Base-by-base conservation (phyloP, 1,140 invertebrate genomes). In the Aphelenchoides avenae region DNA sequence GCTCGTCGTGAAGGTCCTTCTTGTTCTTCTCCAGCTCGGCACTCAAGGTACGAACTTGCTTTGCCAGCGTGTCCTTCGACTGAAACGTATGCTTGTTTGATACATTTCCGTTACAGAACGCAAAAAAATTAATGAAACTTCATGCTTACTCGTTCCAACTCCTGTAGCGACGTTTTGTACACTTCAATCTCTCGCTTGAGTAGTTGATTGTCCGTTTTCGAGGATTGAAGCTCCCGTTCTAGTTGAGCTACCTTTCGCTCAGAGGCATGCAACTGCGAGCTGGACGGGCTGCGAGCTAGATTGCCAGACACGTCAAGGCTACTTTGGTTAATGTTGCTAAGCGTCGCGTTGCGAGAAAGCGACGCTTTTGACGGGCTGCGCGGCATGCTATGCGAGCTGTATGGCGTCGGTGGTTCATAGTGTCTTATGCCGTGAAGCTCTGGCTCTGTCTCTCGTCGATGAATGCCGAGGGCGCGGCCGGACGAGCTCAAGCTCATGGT, bases 131-230 rank as follows among this genome's bases (percentile, higher is more conserved):
- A 57, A 61, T 61, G 15, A 11, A 5, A n/a, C n/a, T 41, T n/a
- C n/a, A 6, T 50, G 34, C 62, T 31, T 40, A 67, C 70, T 24
- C 46, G 42, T 61, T 71, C 69, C 3, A 61, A 48, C 22, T 73
- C 58, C 20, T 61, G 47, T 31, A 71, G 43, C 22, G 57, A 37
- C 26, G 44, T 40, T 57, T 73, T 71, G 52, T 71, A 71, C 33
- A 71, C 69, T 18, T 71, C 69, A 11, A 71, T 30, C 46, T 71
- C 69, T 41, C 69, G 40, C 27, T 56, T 66, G 22, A 52, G 34
- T 31, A 71, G 48, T 27, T 70, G 68, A 5, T 54, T 29, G 43
- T 71, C 69, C 24, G 63, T 66, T 24, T 59, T 60, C 13, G 56
- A 22, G 15, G 56, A 44, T 29, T 72, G 68, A 27, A 70, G n/a